A percentile compares a stretch with the other conserved stretches of the same genome.
Evolutionary conservation across 2,888 invertebrate species (phyloP).

Genomic region (Eretmocerus hayati): DNA sequence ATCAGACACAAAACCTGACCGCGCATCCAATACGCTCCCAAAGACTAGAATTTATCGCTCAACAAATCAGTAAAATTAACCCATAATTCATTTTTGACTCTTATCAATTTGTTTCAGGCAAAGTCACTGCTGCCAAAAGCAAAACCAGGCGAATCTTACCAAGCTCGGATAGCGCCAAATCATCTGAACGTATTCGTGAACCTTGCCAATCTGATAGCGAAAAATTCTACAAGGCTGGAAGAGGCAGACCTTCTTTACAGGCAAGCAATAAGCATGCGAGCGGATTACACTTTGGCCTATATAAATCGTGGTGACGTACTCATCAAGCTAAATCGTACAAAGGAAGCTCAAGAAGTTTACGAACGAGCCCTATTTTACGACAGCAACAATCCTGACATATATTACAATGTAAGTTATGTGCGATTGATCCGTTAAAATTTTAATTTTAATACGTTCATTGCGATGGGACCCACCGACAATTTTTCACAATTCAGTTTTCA

Average conservation of each 20-base stretch:
- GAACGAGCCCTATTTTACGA: constrained; percentile 88
- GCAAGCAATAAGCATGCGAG: constrained; percentile 94
- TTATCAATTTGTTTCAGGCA: constrained; percentile 56
- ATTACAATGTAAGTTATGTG: constrained; percentile 74
- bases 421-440: too few species aligned
- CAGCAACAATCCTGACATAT: constrained; percentile 88
- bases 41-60: too few species aligned
- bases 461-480: too few species aligned
- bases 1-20: too few species aligned
- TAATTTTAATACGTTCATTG: too few species aligned
- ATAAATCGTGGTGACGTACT: constrained; percentile 95
- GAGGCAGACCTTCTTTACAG: constrained; percentile 91
- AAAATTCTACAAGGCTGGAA: constrained; percentile 82
- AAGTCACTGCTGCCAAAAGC: constrained; percentile 85
- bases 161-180: constrained; percentile 91
- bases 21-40: too few species aligned
- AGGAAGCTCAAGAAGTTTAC: constrained; percentile 91
- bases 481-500: too few species aligned
- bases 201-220: constrained; percentile 87
- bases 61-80: too few species aligned
- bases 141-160: constrained; percentile 89
- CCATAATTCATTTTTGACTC: too few species aligned
- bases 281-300: constrained; percentile 93
- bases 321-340: constrained; percentile 87
- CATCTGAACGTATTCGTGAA: constrained; percentile 94